Conservation (phyloP, 2,113 vertebrate genomes). For the Odontesthes bonariensis region DNA sequence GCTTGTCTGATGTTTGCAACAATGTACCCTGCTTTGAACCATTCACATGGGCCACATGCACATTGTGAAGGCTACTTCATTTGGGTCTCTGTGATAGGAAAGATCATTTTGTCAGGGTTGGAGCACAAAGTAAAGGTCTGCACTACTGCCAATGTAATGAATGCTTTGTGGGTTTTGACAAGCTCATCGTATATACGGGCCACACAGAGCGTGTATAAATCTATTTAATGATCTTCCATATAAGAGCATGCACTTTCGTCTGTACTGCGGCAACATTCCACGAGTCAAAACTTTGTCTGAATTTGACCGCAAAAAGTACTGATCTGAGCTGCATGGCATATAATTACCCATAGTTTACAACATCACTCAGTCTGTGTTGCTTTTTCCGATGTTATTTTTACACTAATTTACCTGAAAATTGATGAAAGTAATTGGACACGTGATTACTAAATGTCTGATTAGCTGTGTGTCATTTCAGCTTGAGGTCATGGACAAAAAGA, state of each 20-base stretch:
- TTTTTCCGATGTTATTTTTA: background rate
- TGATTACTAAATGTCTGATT: background rate
- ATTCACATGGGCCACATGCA: background rate
- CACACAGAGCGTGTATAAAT: slow-evolving; percentile 11
- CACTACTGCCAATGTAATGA: slow-evolving; percentile 17
- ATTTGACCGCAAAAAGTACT: background rate
- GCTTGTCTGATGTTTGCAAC: background rate
- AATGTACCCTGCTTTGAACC: background rate
- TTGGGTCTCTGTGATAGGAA: background rate
- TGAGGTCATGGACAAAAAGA: background rate
- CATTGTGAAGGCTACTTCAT: background rate
- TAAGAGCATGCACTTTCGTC: slow-evolving; percentile 35
- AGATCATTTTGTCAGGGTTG: background rate
- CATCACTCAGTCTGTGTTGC: background rate
- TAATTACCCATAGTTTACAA: background rate
- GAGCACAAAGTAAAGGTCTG: slow-evolving; percentile 3
- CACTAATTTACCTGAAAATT: background rate
- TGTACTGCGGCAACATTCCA: slow-evolving; percentile 32
- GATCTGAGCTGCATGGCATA: background rate
- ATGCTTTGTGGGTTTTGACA: slow-evolving; percentile 19
- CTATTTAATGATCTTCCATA: slow-evolving; percentile 20
- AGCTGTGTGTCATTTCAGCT: background rate
- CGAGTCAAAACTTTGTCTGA: slow-evolving; percentile 8
- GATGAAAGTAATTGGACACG: background rate
- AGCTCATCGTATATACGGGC: background rate